Evolutionary conservation across 2,888 invertebrate genomes (phyloP).

Genomic region (Oscheius sp.): DNA sequence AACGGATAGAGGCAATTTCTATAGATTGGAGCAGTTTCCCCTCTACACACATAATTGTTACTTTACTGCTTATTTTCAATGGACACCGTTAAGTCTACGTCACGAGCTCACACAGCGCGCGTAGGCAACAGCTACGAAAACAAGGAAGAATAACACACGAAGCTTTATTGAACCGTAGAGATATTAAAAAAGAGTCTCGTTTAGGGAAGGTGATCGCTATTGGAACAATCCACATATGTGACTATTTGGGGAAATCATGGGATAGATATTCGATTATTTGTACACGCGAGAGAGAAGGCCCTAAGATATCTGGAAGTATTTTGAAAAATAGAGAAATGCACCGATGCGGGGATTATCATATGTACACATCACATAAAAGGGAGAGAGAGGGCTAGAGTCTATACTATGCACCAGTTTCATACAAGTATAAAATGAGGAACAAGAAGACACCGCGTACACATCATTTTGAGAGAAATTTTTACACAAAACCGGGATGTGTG

Average conservation of each 20-base stretch:
- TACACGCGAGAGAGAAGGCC: slow-evolving; percentile 31
- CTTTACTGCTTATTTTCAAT: too few species aligned
- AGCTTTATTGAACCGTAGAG: slow-evolving; percentile 16
- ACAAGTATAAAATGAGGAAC: slow-evolving; percentile 22
- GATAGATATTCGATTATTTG: slow-evolving; percentile 17
- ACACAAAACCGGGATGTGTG: slow-evolving; percentile 27
- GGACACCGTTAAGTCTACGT: too few species aligned
- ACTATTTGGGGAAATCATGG: slow-evolving; percentile 11
- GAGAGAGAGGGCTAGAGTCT: not conserved
- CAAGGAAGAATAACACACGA: slow-evolving; percentile 6
- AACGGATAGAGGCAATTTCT: not conserved
- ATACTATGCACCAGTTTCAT: slow-evolving; percentile 26
- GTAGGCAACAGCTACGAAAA: too few species aligned
- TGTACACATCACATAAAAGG: slow-evolving; percentile 19
- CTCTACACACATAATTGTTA: too few species aligned
- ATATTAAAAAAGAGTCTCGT: slow-evolving; percentile 18
- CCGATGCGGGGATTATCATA: slow-evolving; percentile 20
- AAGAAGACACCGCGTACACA: slow-evolving; percentile 21
- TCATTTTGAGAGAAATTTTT: slow-evolving; percentile 16
- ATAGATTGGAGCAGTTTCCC: not conserved
- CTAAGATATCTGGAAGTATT: slow-evolving; percentile 26
- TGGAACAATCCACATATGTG: too few species aligned
- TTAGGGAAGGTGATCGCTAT: not conserved
- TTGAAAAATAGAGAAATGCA: slow-evolving; percentile 12
- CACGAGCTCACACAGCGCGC: too few species aligned